phyloP scores from a whole-genome alignment of 2,888 invertebrate species.

The Drosophila neotestacea region DNA sequence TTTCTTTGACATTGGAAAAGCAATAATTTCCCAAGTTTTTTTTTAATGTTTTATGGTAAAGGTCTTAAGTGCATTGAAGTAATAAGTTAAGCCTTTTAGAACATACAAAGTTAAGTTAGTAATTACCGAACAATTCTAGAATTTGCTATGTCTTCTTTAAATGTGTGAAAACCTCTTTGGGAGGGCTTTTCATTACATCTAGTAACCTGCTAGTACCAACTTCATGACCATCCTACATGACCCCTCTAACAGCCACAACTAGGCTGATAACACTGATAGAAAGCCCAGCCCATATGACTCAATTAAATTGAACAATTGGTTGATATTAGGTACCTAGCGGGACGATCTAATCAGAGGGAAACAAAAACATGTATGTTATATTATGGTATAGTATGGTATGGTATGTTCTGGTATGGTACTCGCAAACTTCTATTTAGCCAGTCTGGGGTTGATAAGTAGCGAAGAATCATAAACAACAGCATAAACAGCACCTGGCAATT shows the following conservation, averaged over 20 bases:
- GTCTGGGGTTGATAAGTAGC: slow-evolving; percentile 33
- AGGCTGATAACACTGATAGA: slow-evolving; percentile 51
- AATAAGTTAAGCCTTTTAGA: too few species aligned
- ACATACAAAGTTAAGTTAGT: too few species aligned
- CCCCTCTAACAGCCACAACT: slow-evolving; percentile 10
- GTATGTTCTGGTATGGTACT: background rate
- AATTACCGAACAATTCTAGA: too few species aligned
- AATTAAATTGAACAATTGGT: slow-evolving; percentile 75
- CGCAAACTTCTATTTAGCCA: background rate
- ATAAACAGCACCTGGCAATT: slow-evolving; percentile 41
- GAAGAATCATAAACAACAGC: slow-evolving; percentile 49
- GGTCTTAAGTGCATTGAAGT: too few species aligned
- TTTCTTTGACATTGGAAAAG: too few species aligned
- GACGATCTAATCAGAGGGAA: slow-evolving; percentile 20
- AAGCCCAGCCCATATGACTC: slow-evolving; percentile 58
- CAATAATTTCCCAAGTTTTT: too few species aligned
- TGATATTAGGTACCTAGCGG: slow-evolving; percentile 38
- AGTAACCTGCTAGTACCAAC: background rate
- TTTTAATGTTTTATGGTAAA: too few species aligned
- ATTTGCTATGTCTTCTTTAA: too few species aligned
- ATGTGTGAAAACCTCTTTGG: background rate
- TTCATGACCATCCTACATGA: background rate
- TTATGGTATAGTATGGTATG: background rate
- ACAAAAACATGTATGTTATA: slow-evolving; percentile 15
- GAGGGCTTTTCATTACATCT: background rate